A percentile compares a stretch with the other conserved stretches of the same genome.
Conservation (phyloP, 2,113 vertebrate genomes). For the Promerops cafer region DNA sequence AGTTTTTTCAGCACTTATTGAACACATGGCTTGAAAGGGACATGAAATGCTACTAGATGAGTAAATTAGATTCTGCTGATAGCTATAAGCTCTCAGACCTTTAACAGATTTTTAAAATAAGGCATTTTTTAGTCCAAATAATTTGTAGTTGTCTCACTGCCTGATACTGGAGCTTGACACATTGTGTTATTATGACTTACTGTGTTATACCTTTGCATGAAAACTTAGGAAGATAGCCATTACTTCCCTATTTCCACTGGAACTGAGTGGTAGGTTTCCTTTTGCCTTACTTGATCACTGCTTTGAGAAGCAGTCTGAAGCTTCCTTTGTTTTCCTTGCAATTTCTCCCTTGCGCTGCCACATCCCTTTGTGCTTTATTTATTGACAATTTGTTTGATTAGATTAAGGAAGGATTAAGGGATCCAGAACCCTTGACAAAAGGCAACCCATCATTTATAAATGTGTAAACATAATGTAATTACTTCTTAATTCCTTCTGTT, state of each 20-base stretch:
- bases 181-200: neutral
- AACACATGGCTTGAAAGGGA: neutral
- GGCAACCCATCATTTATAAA: neutral
- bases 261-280: neutral
- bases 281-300: neutral
- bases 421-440: slow-evolving; percentile 18
- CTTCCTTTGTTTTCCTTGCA: neutral
- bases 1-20: neutral
- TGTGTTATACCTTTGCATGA: neutral
- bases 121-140: neutral
- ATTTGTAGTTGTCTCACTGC: neutral
- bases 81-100: neutral
- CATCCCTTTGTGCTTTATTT: slow-evolving; percentile 16
- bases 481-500: neutral
- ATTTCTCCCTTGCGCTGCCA: neutral
- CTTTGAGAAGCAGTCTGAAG: neutral
- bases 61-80: neutral
- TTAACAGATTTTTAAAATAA: neutral
- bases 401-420: slow-evolving; percentile 24
- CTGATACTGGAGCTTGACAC: neutral
- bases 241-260: neutral
- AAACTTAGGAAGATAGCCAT: neutral
- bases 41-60: neutral
- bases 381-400: slow-evolving; percentile 26
- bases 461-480: slow-evolving; percentile 29